Evolutionary conservation across 1,140 invertebrate species (phyloP).

Genomic region (Conus betulinus): DNA sequence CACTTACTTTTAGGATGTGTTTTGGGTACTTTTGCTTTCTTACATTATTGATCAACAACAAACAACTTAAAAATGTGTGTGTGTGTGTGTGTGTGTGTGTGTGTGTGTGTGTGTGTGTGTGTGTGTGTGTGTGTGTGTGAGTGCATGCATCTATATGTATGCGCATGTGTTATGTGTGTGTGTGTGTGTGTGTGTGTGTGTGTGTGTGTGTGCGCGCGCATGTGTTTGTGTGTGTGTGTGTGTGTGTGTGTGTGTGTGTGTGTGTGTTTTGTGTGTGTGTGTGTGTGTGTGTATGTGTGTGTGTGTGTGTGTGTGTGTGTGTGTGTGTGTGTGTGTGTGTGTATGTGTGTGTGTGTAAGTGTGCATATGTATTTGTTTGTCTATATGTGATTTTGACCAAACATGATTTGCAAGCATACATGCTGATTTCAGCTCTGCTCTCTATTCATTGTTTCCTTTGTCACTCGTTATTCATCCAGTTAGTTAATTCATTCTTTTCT

Average conservation of each 20-base stretch:
- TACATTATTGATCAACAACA: too few relatives aligned
- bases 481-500: background rate
- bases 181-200: constrained; percentile 4
- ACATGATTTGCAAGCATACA: background rate
- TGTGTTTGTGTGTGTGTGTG: background rate
- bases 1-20: too few relatives aligned
- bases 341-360: constrained; percentile 18
- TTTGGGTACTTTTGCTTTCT: too few relatives aligned
- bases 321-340: constrained; percentile 11
- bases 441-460: background rate
- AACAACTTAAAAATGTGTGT: background rate
- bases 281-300: background rate
- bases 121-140: background rate
- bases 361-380: background rate
- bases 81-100: constrained; percentile 4
- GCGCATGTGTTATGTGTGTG: constrained; percentile 1
- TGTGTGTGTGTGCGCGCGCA: background rate
- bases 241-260: constrained; percentile 7
- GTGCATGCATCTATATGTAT: too few relatives aligned
- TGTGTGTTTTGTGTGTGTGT: background rate
- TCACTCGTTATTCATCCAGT: background rate
- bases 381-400: background rate
- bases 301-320: background rate
- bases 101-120: background rate
- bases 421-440: too few relatives aligned